phyloP scores from a whole-genome alignment of 35 echinoderm and acorn worm genomes.

The Lytechinus variegatus region DNA sequence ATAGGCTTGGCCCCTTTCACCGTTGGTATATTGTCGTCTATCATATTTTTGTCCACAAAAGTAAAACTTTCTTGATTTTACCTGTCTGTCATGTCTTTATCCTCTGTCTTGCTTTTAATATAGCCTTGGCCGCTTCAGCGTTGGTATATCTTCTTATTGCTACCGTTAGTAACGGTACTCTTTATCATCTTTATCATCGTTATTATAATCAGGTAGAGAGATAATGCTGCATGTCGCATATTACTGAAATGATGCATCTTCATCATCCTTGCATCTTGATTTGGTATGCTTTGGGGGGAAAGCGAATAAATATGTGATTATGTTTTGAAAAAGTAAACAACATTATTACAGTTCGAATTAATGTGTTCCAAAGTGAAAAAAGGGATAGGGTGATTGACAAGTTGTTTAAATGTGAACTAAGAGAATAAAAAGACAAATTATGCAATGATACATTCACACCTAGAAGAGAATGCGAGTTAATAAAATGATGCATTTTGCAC shows the following conservation, averaged over 20 bases:
- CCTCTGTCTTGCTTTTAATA: not conserved
- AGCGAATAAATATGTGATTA: not conserved
- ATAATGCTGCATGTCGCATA: not conserved
- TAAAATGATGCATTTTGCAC: not conserved
- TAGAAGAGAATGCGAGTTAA: not conserved
- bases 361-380: not conserved
- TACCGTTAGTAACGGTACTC: not conserved
- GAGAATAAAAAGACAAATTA: not conserved
- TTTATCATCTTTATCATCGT: slow-evolving; percentile 42
- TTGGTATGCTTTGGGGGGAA: not conserved
- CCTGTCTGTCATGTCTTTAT: not conserved
- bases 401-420: not conserved
- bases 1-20: slow-evolving; percentile 17
- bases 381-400: not conserved
- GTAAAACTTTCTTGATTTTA: no score
- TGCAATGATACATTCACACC: not conserved
- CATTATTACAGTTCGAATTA: not conserved
- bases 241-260: not conserved
- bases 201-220: slow-evolving; percentile 23
- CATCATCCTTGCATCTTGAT: not conserved
- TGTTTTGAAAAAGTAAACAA: not conserved
- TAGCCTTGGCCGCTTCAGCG: slow-evolving; percentile 31
- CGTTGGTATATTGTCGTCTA: slow-evolving; percentile 12
- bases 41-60: no score
- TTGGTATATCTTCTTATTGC: slow-evolving; percentile 36